These are phyloP conservation scores for Pammene aurita DNA, from an alignment of 2,888 invertebrate genomes.

Conservation along the genomic window DNA sequence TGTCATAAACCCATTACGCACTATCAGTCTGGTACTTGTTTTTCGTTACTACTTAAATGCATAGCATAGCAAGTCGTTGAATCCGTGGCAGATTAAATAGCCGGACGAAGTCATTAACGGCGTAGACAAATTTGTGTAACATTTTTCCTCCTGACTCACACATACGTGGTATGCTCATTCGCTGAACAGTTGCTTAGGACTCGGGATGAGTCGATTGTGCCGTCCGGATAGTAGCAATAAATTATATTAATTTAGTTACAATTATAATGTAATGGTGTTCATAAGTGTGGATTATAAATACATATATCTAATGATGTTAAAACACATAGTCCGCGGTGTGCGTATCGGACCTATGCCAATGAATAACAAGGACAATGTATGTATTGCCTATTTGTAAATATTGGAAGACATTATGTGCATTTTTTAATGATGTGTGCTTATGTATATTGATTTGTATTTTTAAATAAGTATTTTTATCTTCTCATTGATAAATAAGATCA, in stretches of 20 bases:
- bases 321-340: conserved; percentile 53
- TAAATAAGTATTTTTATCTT: too few relatives aligned
- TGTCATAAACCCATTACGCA: conserved; percentile 57
- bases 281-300: conserved; percentile 54
- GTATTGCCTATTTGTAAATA: conserved; percentile 39
- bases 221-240: conserved; percentile 39
- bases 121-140: conserved; percentile 61
- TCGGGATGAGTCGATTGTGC: conserved; percentile 37
- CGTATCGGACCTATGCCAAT: conserved; percentile 45
- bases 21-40: conserved; percentile 55
- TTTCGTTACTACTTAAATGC: conserved; percentile 52
- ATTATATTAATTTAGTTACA: conserved; percentile 22
- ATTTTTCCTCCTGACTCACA: conserved; percentile 78
- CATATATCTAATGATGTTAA: conserved; percentile 63
- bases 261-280: conserved; percentile 60
- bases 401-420: too few relatives aligned
- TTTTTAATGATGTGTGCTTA: too few relatives aligned
- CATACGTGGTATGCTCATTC: conserved; percentile 48
- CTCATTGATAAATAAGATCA: too few relatives aligned
- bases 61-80: conserved; percentile 46
- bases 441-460: too few relatives aligned
- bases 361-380: conserved; percentile 45
- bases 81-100: conserved; percentile 63
- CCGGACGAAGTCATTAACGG: conserved; percentile 66
- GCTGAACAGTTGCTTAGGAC: conserved; percentile 23